Percentiles rank a stretch among this genome's conserved stretches.
These are phyloP conservation scores for Haemorhous mexicanus DNA, from an alignment of 2,113 vertebrate genomes.

Conservation along the genomic window DNA sequence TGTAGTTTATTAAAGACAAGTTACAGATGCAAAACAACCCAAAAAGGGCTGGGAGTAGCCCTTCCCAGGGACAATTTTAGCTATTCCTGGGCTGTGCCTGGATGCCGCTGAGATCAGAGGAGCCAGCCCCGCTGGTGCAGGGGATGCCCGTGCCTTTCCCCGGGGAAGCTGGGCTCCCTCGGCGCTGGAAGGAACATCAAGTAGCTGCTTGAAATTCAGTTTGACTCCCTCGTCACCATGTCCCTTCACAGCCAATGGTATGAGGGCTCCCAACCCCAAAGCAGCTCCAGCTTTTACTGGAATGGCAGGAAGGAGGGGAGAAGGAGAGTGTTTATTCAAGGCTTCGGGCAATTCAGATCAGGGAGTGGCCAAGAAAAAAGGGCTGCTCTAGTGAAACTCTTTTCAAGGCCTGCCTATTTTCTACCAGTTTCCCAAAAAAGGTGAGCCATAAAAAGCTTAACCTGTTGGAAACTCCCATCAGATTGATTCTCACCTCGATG, in stretches of 20 bases:
- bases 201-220: background rate
- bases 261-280: background rate
- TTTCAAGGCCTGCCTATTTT: background rate
- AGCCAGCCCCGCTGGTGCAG: background rate
- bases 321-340: background rate
- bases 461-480: background rate
- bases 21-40: background rate
- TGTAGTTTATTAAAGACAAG: background rate
- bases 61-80: background rate
- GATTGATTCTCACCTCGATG: background rate
- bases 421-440: background rate
- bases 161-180: background rate
- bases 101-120: background rate
- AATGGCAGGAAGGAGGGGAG: background rate
- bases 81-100: background rate
- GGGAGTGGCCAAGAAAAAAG: background rate
- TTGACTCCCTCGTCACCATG: fast-evolving
- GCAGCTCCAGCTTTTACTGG: background rate
- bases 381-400: background rate
- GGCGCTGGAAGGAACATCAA: background rate
- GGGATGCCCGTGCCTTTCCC: background rate
- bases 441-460: background rate
- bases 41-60: background rate
- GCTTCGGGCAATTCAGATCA: background rate
- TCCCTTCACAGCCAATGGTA: background rate